phyloP scores from a whole-genome alignment of 2,888 invertebrate species.

The Pecten maximus region DNA sequence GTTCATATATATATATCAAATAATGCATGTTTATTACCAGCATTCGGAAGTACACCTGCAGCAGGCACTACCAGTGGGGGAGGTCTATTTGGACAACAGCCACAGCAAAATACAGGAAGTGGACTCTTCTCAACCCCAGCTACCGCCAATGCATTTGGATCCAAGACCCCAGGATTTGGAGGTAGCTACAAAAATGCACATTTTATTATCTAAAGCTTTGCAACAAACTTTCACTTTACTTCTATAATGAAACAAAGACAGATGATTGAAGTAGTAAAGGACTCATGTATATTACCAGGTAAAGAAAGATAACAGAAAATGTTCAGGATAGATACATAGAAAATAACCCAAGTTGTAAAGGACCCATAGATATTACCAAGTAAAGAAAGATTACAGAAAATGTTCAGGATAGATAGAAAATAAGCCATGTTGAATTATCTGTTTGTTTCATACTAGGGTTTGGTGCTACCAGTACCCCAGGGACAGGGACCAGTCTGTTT shows the following conservation, averaged over 20 bases:
- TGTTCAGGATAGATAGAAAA: background rate
- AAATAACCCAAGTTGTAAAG: background rate
- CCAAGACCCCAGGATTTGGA: constrained; percentile 71
- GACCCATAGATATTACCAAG: too few species aligned
- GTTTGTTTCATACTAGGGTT: constrained; percentile 56
- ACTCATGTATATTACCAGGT: too few species aligned
- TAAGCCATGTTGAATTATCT: background rate
- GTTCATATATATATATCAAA: background rate
- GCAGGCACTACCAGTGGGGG: constrained; percentile 59
- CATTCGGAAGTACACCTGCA: constrained; percentile 62
- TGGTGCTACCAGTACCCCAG: constrained; percentile 52
- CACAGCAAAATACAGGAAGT: constrained; percentile 66
- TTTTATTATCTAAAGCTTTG: background rate
- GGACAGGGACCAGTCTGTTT: constrained; percentile 53
- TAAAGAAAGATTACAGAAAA: too few species aligned
- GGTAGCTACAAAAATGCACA: constrained; percentile 50
- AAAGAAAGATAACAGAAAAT: too few species aligned
- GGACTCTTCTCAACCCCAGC: constrained; percentile 66
- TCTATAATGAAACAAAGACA: background rate
- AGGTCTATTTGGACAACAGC: constrained; percentile 82
- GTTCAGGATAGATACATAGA: background rate
- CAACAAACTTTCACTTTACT: background rate
- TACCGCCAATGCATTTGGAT: constrained; percentile 73
- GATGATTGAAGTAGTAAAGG: too few species aligned
- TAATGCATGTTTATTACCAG: constrained; percentile 44